These are phyloP conservation scores for Urophycis tenuis DNA, from an alignment of 2,797 vertebrate genomes.

Conservation along the genomic window DNA sequence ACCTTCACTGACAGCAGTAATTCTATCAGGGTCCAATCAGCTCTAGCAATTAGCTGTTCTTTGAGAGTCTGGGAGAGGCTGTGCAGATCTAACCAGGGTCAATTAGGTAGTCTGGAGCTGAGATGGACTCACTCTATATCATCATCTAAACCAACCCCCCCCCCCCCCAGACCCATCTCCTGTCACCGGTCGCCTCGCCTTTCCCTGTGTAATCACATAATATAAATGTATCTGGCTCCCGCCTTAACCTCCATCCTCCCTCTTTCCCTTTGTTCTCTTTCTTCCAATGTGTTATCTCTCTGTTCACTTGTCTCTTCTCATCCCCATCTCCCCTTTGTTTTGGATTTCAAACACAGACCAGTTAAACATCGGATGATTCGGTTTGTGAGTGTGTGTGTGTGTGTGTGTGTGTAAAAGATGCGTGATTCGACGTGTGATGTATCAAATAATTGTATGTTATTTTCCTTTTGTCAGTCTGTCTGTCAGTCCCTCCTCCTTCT, in stretches of 20 bases:
- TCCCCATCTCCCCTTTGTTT: neutral
- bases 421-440: neutral
- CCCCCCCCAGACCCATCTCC: constrained; percentile 12
- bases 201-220: constrained; percentile 56
- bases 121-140: constrained; percentile 51
- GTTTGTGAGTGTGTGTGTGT: neutral
- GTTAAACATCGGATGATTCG: neutral
- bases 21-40: constrained; percentile 73
- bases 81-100: constrained; percentile 66
- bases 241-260: constrained; percentile 27
- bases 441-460: neutral
- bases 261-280: constrained; percentile 12
- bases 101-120: constrained; percentile 61
- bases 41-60: constrained; percentile 66
- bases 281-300: neutral
- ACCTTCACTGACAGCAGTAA: constrained; percentile 68
- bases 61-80: constrained; percentile 56
- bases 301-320: neutral
- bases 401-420: neutral
- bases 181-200: constrained; percentile 28
- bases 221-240: constrained; percentile 57
- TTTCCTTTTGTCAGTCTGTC: neutral
- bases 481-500: neutral
- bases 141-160: neutral
- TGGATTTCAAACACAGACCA: neutral